A percentile compares a stretch with the other conserved stretches of the same genome.
phyloP scores from a whole-genome alignment of 2,888 invertebrate species.

The Synanthedon vespiformis region DNA sequence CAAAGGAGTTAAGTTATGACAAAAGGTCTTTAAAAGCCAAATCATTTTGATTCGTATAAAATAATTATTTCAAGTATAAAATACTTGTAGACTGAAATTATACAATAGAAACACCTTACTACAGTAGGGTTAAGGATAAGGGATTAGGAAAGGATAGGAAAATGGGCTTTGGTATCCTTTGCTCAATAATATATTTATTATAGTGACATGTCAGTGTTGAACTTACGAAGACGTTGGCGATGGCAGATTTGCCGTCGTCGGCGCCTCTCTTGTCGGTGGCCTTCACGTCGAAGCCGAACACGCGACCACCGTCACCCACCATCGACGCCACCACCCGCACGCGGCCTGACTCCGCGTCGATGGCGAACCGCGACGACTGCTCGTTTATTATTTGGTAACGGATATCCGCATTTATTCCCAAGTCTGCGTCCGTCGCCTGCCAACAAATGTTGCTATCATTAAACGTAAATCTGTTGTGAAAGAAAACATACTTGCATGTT shows the following conservation, averaged over 20 bases:
- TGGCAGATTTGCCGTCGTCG: slow-evolving; percentile 85
- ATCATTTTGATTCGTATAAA: no score
- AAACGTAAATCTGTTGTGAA: no score
- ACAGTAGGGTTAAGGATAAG: no score
- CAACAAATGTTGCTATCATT: no score
- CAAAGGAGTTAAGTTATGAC: no score
- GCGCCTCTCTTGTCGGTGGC: slow-evolving; percentile 86
- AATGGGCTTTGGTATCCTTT: neutral
- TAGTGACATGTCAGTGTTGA: neutral
- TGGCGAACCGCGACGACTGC: slow-evolving; percentile 79
- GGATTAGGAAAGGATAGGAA: no score
- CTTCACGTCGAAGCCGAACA: slow-evolving; percentile 89
- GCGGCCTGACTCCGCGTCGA: slow-evolving; percentile 81
- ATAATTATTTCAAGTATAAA: no score
- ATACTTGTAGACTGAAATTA: no score
- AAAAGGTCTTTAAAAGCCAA: no score
- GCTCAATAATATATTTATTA: neutral
- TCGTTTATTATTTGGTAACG: slow-evolving; percentile 85
- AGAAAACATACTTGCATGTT: no score
- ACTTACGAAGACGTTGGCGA: slow-evolving; percentile 88
- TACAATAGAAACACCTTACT: no score
- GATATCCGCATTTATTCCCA: slow-evolving; percentile 81
- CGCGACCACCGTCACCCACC: slow-evolving; percentile 76
- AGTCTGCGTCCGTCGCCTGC: slow-evolving; percentile 81
- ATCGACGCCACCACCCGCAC: slow-evolving; percentile 80